These are phyloP conservation scores for Noctilio leporinus DNA, from an alignment of 2,113 vertebrate species.

Conservation along the genomic window DNA sequence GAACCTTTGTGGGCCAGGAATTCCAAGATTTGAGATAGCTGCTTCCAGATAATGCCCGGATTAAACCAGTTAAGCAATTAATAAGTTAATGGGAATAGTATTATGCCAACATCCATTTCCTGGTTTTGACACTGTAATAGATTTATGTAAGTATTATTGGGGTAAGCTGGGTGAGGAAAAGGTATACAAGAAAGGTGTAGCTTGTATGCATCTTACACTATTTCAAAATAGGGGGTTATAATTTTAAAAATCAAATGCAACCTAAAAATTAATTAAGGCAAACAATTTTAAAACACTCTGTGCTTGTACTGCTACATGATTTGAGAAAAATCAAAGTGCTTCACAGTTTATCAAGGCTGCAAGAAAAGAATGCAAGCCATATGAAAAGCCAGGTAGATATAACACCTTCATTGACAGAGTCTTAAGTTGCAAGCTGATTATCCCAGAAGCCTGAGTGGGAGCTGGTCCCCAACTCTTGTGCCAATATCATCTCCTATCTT, in stretches of 20 bases:
- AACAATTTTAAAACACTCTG: neutral
- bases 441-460: neutral
- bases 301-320: neutral
- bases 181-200: neutral
- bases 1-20: neutral
- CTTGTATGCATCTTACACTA: neutral
- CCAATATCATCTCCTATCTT: neutral
- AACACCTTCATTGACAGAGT: neutral
- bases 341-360: neutral
- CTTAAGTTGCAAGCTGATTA: neutral
- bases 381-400: neutral
- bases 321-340: neutral
- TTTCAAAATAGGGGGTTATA: neutral
- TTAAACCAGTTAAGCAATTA: constrained; percentile 25
- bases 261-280: neutral
- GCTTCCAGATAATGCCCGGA: neutral
- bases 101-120: constrained; percentile 16
- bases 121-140: neutral
- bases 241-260: neutral
- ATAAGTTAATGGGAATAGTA: neutral
- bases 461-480: neutral
- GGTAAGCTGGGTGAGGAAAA: neutral
- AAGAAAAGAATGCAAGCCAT: neutral
- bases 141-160: neutral
- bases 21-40: neutral